These are phyloP conservation scores for Scelioninae gen. 1 DNA, from an alignment of 2,888 invertebrate genomes.

Conservation along the genomic window DNA sequence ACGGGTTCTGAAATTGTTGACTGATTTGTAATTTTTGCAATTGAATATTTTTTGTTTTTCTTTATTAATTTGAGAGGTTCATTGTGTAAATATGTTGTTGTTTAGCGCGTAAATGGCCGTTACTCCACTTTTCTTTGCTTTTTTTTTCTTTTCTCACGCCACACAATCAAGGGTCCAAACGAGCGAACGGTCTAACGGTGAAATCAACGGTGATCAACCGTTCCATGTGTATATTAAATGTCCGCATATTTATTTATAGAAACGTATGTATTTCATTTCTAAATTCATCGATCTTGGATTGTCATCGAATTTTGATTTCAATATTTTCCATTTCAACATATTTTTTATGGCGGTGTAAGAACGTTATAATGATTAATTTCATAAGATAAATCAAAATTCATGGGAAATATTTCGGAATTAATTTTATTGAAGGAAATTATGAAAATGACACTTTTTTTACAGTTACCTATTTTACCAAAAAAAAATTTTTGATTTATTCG, in stretches of 20 bases:
- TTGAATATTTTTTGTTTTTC: not conserved
- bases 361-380: no score
- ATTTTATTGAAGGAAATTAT: no score
- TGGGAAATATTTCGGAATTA: no score
- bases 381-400: no score
- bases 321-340: not conserved
- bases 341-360: not conserved
- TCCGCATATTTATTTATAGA: conserved; percentile 47
- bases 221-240: conserved; percentile 43
- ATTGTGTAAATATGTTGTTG: conserved; percentile 29
- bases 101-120: conserved; percentile 1
- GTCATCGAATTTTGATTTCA: not conserved
- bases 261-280: conserved; percentile 16
- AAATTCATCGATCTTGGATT: not conserved
- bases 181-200: conserved; percentile 52
- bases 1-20: not conserved
- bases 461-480: no score
- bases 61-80: conserved; percentile 12
- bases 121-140: conserved; percentile 52
- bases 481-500: no score
- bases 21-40: conserved; percentile 16
- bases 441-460: no score
- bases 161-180: conserved; percentile 19
- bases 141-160: conserved; percentile 46
- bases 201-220: conserved; percentile 60